Base-by-base conservation (phyloP, 1,140 invertebrate species). In the Anastatus disparis region DNA sequence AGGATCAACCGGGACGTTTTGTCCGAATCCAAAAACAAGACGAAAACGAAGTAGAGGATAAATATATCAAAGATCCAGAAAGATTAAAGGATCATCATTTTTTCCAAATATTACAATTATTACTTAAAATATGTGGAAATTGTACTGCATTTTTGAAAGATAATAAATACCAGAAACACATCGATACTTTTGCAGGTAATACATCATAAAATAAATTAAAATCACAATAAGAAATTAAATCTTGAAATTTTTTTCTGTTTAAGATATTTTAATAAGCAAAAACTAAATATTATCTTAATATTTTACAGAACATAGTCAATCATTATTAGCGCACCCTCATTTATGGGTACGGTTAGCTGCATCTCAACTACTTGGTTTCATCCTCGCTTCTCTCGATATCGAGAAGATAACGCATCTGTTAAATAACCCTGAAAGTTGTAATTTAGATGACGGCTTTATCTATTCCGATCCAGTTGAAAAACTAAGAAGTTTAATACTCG, bases 301-400 rank as follows among this genome's bases (percentile, higher is more conserved):
- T 66, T 73, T 74, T 74, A 55, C 77, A 83, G 86, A 86, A 70
- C 77, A 85, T 58, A 76, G 85, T 71, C 87, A 89, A 59, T 81
- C 83, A 13, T 81, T 92, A 20, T 77, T 91, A 9, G 82, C 76
- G 3, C 87, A 93, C 80, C 87, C 90, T 17, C 92, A 93, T 78
- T 82, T 88, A 40, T 93, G 91, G 91, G 92, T 97, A 2, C 89
- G 95, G 62, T 84, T 95, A 50, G 88, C 89, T 62, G 88, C 93
- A 13, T 87, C 90, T 2, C 93, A 95, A 79, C 87, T 95, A 42
- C 81, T 97, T 24, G 91, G 91, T 3, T 87, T 90, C 24, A 85
- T 96, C 52, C 85, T 97, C 38, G 85, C 87, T 4, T 77, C 87
- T 1, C 87, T 92, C 66, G 87, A 93, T 72, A 79, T 87, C 6